Percentiles rank a stretch among this genome's conserved stretches.
These are phyloP conservation scores for Patella depressa DNA, from an alignment of 2,888 invertebrate species.

Conservation along the genomic window DNA sequence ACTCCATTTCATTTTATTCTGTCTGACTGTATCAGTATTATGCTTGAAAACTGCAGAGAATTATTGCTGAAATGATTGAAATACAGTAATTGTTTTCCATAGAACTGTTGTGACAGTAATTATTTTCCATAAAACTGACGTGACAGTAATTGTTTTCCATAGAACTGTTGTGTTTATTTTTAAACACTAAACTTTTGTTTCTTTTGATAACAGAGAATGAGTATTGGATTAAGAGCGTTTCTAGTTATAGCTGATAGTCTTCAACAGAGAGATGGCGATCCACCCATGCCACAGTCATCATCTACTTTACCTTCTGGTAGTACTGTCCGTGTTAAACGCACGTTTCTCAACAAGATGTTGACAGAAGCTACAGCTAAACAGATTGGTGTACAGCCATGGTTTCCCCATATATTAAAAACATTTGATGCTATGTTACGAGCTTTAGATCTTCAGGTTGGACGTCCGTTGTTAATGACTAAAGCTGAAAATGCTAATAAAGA, in stretches of 20 bases:
- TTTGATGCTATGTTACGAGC: slow-evolving; percentile 96
- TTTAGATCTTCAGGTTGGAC: slow-evolving; percentile 93
- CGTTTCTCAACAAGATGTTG: slow-evolving; percentile 87
- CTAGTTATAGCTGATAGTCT: slow-evolving; percentile 97
- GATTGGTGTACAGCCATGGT: slow-evolving; percentile 97
- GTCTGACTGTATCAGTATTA: too few species aligned
- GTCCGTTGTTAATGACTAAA: slow-evolving; percentile 97
- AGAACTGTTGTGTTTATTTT: too few species aligned
- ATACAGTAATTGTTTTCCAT: too few species aligned
- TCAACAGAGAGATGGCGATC: slow-evolving; percentile 98
- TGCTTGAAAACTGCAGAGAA: too few species aligned
- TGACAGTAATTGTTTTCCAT: background rate
- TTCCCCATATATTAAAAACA: slow-evolving; percentile 93
- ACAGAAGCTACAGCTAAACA: slow-evolving; percentile 94
- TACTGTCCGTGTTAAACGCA: slow-evolving; percentile 93
- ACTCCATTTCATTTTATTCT: too few species aligned
- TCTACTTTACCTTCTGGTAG: slow-evolving; percentile 96
- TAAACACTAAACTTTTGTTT: slow-evolving; percentile 3
- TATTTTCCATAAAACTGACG: background rate
- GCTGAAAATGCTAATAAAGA: slow-evolving; percentile 94
- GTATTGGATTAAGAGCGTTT: slow-evolving; percentile 96
- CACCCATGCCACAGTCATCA: slow-evolving; percentile 97
- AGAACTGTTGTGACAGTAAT: too few species aligned
- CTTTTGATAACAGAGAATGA: slow-evolving; percentile 81
- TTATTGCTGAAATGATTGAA: too few species aligned